Evolutionary conservation across 2,888 invertebrate genomes (phyloP).

Genomic region (Amphipoea lucens): DNA sequence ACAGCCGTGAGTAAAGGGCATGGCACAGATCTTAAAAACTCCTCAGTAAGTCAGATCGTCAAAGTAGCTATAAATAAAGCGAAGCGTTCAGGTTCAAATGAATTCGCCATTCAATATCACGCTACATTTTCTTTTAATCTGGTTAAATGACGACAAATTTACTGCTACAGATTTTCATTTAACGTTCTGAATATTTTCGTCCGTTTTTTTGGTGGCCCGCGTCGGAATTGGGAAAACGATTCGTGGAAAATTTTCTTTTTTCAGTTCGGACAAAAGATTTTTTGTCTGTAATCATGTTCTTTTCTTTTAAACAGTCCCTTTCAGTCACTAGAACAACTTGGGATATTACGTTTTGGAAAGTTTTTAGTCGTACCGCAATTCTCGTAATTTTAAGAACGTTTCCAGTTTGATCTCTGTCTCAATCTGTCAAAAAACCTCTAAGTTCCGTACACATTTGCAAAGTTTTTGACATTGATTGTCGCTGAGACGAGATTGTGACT

Average conservation of each 20-base stretch:
- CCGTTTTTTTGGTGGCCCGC: slow-evolving; percentile 71
- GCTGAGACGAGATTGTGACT: too few relatives aligned
- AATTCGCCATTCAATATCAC: slow-evolving; percentile 88
- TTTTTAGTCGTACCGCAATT: not conserved
- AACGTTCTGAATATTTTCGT: slow-evolving; percentile 76
- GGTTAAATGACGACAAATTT: slow-evolving; percentile 87
- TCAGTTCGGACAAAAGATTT: not conserved
- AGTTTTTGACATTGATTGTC: too few relatives aligned
- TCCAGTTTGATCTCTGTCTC: too few relatives aligned
- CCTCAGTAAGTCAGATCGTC: slow-evolving; percentile 76
- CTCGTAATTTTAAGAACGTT: too few relatives aligned
- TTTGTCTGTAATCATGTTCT: not conserved
- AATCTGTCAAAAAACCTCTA: too few relatives aligned
- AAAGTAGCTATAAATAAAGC: slow-evolving; percentile 82
- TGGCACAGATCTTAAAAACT: slow-evolving; percentile 25
- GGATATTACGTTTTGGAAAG: not conserved
- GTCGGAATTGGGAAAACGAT: slow-evolving; percentile 30
- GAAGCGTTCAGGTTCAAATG: slow-evolving; percentile 79
- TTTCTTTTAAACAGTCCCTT: not conserved
- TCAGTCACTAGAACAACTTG: not conserved
- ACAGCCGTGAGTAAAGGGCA: not conserved
- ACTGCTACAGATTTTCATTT: slow-evolving; percentile 85
- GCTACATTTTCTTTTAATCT: slow-evolving; percentile 89
- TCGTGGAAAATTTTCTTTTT: slow-evolving; percentile 18
- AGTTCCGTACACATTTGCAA: too few relatives aligned